phyloP scores from a whole-genome alignment of 2,113 vertebrate genomes.

The Clarias batrachus region DNA sequence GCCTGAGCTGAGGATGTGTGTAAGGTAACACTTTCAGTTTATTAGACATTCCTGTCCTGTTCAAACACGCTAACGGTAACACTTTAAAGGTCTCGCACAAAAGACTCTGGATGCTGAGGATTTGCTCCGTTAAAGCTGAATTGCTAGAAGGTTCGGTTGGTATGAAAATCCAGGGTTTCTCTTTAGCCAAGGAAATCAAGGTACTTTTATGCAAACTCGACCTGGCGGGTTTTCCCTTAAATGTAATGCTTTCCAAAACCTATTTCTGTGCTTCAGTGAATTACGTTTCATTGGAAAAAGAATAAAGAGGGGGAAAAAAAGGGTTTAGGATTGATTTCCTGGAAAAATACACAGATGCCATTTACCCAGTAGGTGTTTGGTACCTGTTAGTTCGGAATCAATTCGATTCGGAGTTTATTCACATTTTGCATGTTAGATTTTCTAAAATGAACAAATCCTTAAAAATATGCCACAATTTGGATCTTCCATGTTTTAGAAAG shows the following conservation, averaged over 20 bases:
- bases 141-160: background rate
- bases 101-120: background rate
- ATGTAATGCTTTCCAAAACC: background rate
- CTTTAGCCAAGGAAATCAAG: background rate
- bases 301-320: too few relatives aligned
- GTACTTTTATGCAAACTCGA: background rate
- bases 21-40: background rate
- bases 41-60: conserved; percentile 13
- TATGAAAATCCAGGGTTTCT: background rate
- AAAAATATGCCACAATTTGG: too few relatives aligned
- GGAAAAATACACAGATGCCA: background rate
- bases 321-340: background rate
- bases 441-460: too few relatives aligned
- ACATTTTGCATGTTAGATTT: too few relatives aligned
- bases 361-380: background rate
- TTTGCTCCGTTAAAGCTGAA: background rate
- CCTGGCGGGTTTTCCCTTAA: background rate
- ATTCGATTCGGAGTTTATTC: too few relatives aligned
- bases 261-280: background rate
- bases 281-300: background rate
- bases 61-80: conserved; percentile 32
- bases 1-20: background rate
- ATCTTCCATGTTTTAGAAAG: too few relatives aligned
- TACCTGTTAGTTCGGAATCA: background rate
- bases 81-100: background rate